phyloP scores from a whole-genome alignment of 2,797 vertebrate species.

The Acipenser oxyrinchus region DNA sequence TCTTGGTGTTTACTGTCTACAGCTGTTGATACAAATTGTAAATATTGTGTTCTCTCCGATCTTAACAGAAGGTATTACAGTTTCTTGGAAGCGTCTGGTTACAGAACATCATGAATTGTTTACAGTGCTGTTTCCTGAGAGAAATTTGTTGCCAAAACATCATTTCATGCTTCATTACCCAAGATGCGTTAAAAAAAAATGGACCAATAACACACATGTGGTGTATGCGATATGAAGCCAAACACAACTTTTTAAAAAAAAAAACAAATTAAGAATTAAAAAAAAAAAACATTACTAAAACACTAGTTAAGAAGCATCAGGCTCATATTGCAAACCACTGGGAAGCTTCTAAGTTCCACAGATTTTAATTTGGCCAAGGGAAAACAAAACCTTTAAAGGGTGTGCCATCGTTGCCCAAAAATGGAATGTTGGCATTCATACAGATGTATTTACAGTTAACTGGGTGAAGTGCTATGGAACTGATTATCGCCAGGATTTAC shows the following conservation, averaged over 20 bases:
- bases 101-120: constrained; percentile 9
- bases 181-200: neutral
- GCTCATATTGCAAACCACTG: too few relatives aligned
- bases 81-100: constrained; percentile 6
- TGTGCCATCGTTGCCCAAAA: too few relatives aligned
- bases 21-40: constrained; percentile 11
- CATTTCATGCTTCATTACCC: constrained; percentile 10
- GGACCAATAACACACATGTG: constrained; percentile 5
- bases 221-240: neutral
- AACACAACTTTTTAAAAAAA: constrained; percentile 7
- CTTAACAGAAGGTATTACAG: constrained; percentile 12
- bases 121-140: neutral
- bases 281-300: constrained; percentile 5
- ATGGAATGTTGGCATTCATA: too few relatives aligned
- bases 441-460: too few relatives aligned
- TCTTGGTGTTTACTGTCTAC: constrained; percentile 14
- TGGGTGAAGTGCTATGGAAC: too few relatives aligned
- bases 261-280: constrained; percentile 1
- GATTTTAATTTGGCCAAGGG: too few relatives aligned
- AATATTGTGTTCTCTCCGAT: constrained; percentile 14
- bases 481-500: too few relatives aligned
- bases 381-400: too few relatives aligned
- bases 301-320: neutral
- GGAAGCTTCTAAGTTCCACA: too few relatives aligned
- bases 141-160: neutral